Evolutionary conservation across 2,797 vertebrate species (phyloP).

Genomic region (Amazona finschi): DNA sequence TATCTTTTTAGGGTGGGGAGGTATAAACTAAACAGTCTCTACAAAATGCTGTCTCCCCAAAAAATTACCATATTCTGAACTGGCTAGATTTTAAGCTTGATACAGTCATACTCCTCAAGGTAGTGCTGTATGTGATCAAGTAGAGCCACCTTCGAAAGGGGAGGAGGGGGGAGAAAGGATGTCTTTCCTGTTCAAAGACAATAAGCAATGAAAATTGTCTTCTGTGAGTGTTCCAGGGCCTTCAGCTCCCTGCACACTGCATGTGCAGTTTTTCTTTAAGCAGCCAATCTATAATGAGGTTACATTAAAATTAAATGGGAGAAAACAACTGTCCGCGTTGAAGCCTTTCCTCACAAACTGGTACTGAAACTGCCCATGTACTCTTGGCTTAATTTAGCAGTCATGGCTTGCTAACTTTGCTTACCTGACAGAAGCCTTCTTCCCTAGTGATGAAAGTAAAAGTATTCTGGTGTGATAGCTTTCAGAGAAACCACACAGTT

Average conservation of each 20-base stretch:
- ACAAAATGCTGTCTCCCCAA: not conserved
- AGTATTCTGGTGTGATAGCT: not conserved
- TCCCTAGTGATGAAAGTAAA: not conserved
- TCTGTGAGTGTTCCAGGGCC: not conserved
- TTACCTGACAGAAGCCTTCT: not conserved
- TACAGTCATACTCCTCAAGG: not conserved
- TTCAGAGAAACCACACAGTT: not conserved
- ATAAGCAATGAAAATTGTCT: not conserved
- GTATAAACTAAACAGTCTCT: not conserved
- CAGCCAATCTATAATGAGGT: not conserved
- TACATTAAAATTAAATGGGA: not conserved
- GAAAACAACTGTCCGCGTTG: rapidly evolving
- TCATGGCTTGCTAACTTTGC: not conserved
- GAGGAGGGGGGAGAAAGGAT: not conserved
- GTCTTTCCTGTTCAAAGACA: not conserved
- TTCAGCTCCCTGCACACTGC: not conserved
- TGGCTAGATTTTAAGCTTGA: not conserved
- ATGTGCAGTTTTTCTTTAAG: not conserved
- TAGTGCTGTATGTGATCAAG: not conserved
- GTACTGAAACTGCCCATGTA: not conserved
- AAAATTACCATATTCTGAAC: not conserved
- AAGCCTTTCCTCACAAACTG: not conserved
- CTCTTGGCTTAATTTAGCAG: not conserved
- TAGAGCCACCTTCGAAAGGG: not conserved
- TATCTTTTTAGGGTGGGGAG: not conserved